Base-by-base conservation (phyloP, 2,797 vertebrate genomes). In the Heliangelus exortis region DNA sequence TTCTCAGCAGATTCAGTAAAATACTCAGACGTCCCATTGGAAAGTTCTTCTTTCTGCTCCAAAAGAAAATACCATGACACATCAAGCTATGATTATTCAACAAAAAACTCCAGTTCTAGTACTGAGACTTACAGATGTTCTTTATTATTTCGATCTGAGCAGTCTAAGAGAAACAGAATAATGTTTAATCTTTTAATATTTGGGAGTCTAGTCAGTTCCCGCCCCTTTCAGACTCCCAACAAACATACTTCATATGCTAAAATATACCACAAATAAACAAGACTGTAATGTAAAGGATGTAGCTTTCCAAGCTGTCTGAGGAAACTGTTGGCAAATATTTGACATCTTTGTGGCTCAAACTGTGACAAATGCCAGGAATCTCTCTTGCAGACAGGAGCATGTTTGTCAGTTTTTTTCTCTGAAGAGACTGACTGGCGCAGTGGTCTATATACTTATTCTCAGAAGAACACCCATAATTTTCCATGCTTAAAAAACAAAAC, bases 11-110 rank as follows among this genome's bases (percentile, higher is more conserved):
- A 93, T 75, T 95, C 96, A 83, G 96, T 89, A 96, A 97, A 98
- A 97, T 98, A 98, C 90, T 95, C 97, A 81, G 97, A 98, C 0
- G 31, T 83, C 93, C 91, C 92, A 28, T 1, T 92, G 88, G 95
- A 84, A 96, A 95, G 54, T 77, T 95, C 90, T 95, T 97, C 96
- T 68, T 88, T 89, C 98, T 98, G 94, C 55, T 96, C 83, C 92
- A 91, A 96, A 97, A 97, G 92, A 97, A 97, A 97, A 96, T 96
- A 92, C 82, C 90, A 73, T 47, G 87, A 96, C 96, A 90, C 89
- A 95, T 92, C 91, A 96, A 87, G 89, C 83, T 95, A 83, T 58
- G 58, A 87, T 89, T 92, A 97, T 95, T 91, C 85, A 95, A 95
- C 89, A 96, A 67, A 95, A 95, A 94, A 81, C 85, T 67, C 87